Base-by-base conservation (phyloP, 1,140 invertebrate genomes). In the Chelonus insularis region DNA sequence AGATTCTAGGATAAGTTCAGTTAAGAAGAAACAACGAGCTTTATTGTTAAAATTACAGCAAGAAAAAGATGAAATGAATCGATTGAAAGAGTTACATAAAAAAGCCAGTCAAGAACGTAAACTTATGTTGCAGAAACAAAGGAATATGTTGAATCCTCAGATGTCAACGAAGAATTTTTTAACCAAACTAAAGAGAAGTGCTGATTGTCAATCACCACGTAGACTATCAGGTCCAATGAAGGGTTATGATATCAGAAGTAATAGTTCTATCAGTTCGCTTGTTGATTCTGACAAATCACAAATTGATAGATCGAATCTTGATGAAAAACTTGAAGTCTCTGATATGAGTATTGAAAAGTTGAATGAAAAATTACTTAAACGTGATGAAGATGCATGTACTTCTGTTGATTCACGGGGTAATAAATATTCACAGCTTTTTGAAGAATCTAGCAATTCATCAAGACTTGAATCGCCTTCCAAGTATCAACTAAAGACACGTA, bases 11-110 rank as follows among this genome's bases (percentile, higher is more conserved):
- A 75, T 81, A 54, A 79, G 85, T 39, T 79, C 82, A 6, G 81
- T 87, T 12, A 82, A 83, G 51, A 85, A 86, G 62, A 82, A 82
- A 57, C 82, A 86, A 67, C 71, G 83, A 57, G 83, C 80, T 18
- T 56, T 85, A 29, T 61, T 84, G 55, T 68, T 83, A 25, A 83
- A 82, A 56, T 62, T 84, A 23, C 77, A 83, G 34, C 79, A 81
- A 67, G 85, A 83, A 61, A 80, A 85, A 71, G 83, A 83, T 51
- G 83, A 86, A 68, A 84, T 87, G 69, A 79, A 81, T 62, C 75
- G 81, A 43, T 68, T 82, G 43, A 81, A 82, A 66, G 74, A 79
- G 59, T 60, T 81, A 9, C 77, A 80, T 37, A 77, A 80, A 71
- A 73, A 77, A 45, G 79, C 80, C 62, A 81, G 78, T 67, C 78